Conservation (phyloP, 1,140 invertebrate genomes). For the Orius laevigatus region DNA sequence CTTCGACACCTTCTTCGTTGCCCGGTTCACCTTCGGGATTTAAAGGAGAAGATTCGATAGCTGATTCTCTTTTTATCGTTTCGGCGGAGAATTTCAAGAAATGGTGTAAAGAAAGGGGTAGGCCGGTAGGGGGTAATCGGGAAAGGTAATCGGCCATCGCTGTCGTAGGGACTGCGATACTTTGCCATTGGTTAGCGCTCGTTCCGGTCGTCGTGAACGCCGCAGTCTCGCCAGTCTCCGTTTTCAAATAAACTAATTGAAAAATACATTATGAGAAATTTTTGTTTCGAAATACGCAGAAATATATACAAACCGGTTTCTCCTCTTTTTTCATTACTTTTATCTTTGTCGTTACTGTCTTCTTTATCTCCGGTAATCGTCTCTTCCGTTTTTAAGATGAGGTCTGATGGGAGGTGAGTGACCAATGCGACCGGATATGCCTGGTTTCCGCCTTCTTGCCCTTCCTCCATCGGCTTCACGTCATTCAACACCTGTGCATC, state of each 20-base stretch:
- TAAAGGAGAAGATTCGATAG: slow-evolving; percentile 33
- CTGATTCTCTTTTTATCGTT: slow-evolving; percentile 51
- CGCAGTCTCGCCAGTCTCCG: slow-evolving; percentile 7
- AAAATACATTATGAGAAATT: too few relatives aligned
- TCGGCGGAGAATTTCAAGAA: slow-evolving; percentile 69
- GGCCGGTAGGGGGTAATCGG: slow-evolving; percentile 47
- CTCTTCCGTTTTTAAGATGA: slow-evolving; percentile 20
- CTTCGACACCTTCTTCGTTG: slow-evolving; percentile 12
- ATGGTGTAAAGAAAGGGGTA: slow-evolving; percentile 61
- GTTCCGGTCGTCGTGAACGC: slow-evolving; percentile 22
- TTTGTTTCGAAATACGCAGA: too few relatives aligned
- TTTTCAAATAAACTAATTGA: not conserved
- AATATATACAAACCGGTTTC: slow-evolving; percentile 3
- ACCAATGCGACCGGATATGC: slow-evolving; percentile 35
- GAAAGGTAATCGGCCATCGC: slow-evolving; percentile 69
- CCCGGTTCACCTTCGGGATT: slow-evolving; percentile 25
- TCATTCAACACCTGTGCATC: slow-evolving; percentile 21
- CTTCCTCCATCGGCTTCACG: slow-evolving; percentile 21
- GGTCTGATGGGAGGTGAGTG: slow-evolving; percentile 27
- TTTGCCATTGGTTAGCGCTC: slow-evolving; percentile 44
- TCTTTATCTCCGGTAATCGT: slow-evolving; percentile 21
- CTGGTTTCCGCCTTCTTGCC: slow-evolving; percentile 25
- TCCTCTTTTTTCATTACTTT: slow-evolving; percentile 14
- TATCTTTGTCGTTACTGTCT: slow-evolving; percentile 23
- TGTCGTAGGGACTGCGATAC: slow-evolving; percentile 48